Evolutionary conservation across 2,797 vertebrate species (phyloP), one percentile per base, ranked within the genome.

Genomic region (Parambassis ranga): DNA sequence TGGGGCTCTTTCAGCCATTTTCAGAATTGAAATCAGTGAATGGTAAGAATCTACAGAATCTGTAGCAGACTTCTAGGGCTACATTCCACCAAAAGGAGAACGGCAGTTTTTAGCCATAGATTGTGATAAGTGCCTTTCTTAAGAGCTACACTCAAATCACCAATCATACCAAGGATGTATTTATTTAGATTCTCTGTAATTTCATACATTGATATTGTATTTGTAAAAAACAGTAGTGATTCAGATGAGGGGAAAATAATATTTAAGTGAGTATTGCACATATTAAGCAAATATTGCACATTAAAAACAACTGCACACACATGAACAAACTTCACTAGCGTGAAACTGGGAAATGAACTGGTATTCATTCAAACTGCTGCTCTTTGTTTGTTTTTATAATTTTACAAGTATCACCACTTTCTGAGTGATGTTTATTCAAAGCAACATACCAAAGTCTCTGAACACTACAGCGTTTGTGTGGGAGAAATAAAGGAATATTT

Each of bases 251-350:
- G 8, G 2, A 26, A 15, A 57, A 46, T 7, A n/a, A 23, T 16
- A 42, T 53, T 41, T 10, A 33, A 51, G 63, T 50, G 69, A 58
- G 15, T 71, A 33, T 85, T 87, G 84, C 86, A 87, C 84, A 73
- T 38, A 1, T 57, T 31, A 75, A 33, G 68, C 67, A 59, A 44
- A 16, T 57, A 67, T 82, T 86, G 81, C 77, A 87, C 82, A 77
- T 69, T 62, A 18, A 65, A 73, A 46, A 52, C 26, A 47, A 3
- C 43, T 48, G 46, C 41, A 63, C 20, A 39, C 5, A 13, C 22
- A 26, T 19, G 1, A 42, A 60, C 55, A 59, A n/a, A 15, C 37
- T 14, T 39, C 6, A 23, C 27, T 35, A n/a, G 7, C 53, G 58
- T 49, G 10, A 65, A 28, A 46, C 53, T 44, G 44, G 16, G 42